Evolutionary conservation across 2,797 vertebrate species (phyloP), one percentile per base, ranked within the genome.

Genomic region (Taenioides sp.): DNA sequence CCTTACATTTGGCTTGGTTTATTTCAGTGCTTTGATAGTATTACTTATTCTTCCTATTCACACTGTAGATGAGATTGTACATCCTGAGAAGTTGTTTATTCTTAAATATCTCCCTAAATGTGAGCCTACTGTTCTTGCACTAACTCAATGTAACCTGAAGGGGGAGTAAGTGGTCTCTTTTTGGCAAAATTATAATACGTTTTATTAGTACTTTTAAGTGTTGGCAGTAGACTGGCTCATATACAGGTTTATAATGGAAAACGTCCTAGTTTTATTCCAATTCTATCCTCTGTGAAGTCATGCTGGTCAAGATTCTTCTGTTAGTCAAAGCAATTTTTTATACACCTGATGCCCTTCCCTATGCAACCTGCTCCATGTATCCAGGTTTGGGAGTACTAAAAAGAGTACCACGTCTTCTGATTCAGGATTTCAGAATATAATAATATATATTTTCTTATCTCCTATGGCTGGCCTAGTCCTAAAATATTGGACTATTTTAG

Each of bases 11-110:
- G 17, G 52, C 79, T 57, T 47, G 16, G 43, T 47, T 27, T 23
- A 61, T 84, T 86, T 47, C 60, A 79, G 84, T 80, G 72, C 75
- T 87, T 77, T 86, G 81, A 66, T 60, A 73, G 77, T 83, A 65
- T 70, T 76, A 27, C 18, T 57, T 54, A 66, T 67, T 67, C 75
- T 75, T 74, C 65, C 60, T n/a, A 31, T 54, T 72, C 64, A 57
- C 67, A 76, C 59, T 47, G 62, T 58, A 77, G 60, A 77, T 0
- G 2, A 65, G 67, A 79, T 72, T 69, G 60, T 71, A 67, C 74
- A 64, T 78, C 61, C 57, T 79, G 78, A 80, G 64, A 78, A 75
- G 67, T 80, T 47, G 17, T 77, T 74, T 37, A 75, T 85, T 75
- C 57, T 22, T 28, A 28, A 67, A 47, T 78, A 59, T 57, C 3